Base-by-base conservation (phyloP, 1,140 invertebrate species). In the Cherax destructor region DNA sequence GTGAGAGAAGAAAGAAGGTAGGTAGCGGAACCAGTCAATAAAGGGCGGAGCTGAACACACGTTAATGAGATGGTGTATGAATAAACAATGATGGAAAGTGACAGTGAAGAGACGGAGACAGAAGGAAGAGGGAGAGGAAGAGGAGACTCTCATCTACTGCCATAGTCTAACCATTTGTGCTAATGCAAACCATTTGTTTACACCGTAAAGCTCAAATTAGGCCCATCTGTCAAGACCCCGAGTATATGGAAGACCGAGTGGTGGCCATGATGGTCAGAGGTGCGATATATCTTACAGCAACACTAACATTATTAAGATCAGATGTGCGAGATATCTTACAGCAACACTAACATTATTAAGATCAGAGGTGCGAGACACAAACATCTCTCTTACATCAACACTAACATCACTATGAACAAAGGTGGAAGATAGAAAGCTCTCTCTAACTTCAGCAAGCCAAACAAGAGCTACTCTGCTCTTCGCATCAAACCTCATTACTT, bases 121-220 rank as follows among this genome's bases (percentile, higher is more conserved):
- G 47, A 30, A 16, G 76, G 4, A 7, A 77, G 21, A 13, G 24
- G 76, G 76, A 41, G 76, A 77, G 76, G 76, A 13, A 13, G 47
- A 18, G 18, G 61, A n/a, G 61, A n/a, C 11, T 65, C 74, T 76
- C 85, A 86, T 86, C 85, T 78, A 41, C 69, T 86, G 65, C 72
- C 30, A 86, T 76, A 76, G 74, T 74, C 69, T 47, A 30, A 50
- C 72, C 72, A 86, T 86, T 78, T 77, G 76, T 59, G 85, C 78
- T 86, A 86, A 86, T 86, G 78, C 59, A 86, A 59, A 77, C 85
- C 85, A 86, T 86, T 78, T 86, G 85, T 86, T 78, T 30, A 50
- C 74, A 78, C 72, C 47, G 74, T 78, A 77, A 77, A 56, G 85
- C 85, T 86, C 59, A 86, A 86, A 86, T 86, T 86, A 86, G 24